Conservation (phyloP, 2,113 vertebrate species). For the Agapornis roseicollis region DNA sequence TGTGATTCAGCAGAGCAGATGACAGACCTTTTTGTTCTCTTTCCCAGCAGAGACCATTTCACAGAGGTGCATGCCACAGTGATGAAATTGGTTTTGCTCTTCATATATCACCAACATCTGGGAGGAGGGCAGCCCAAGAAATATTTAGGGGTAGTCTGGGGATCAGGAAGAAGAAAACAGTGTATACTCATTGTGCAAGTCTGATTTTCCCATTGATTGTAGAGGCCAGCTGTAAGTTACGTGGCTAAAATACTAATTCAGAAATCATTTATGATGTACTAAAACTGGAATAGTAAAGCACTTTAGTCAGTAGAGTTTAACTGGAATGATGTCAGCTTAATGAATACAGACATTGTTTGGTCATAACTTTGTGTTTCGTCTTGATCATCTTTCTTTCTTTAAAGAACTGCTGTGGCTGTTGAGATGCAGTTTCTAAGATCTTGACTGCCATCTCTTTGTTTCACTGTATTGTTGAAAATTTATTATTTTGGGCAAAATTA, state of each 20-base stretch:
- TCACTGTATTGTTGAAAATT: not conserved
- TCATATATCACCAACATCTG: not conserved
- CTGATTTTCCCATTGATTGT: not conserved
- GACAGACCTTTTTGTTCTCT: not conserved
- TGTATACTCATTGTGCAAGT: not conserved
- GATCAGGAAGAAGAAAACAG: not conserved
- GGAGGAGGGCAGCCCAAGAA: not conserved
- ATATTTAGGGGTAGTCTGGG: not conserved
- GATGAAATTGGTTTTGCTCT: not conserved
- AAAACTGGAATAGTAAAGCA: not conserved
- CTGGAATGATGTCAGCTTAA: not conserved
- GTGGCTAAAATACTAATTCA: not conserved
- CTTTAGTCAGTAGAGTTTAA: not conserved
- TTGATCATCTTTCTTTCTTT: not conserved
- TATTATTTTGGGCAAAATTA: not conserved
- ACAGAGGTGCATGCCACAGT: not conserved
- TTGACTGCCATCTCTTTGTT: not conserved
- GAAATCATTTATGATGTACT: not conserved
- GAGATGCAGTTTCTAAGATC: not conserved
- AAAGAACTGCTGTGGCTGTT: not conserved
- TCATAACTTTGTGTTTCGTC: not conserved
- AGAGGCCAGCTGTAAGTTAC: not conserved
- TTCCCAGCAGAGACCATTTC: accelerated
- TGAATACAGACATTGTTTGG: not conserved
- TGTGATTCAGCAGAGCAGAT: not conserved